Conservation (phyloP, 2,888 invertebrate genomes). For the Ectobius pallidus region DNA sequence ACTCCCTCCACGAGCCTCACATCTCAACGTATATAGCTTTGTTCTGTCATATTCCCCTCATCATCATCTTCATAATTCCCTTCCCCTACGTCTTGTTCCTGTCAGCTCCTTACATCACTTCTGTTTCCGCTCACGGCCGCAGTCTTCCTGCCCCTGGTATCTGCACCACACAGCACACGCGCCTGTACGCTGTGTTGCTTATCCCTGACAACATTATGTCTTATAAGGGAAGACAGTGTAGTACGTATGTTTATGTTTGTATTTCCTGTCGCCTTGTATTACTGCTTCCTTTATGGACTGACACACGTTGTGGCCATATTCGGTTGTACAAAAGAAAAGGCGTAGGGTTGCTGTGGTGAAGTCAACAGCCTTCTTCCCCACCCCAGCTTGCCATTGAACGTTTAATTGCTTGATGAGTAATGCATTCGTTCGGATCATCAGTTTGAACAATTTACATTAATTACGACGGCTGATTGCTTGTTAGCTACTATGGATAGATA, state of each 20-base stretch:
- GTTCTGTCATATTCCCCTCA: constrained; percentile 9
- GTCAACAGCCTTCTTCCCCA: background rate
- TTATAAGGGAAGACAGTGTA: background rate
- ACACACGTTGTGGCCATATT: background rate
- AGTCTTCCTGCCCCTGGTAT: constrained; percentile 16
- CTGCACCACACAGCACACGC: background rate
- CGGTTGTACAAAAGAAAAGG: background rate
- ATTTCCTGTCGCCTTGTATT: too few relatives aligned
- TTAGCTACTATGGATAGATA: too few relatives aligned
- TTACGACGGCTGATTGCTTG: too few relatives aligned
- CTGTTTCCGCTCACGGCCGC: background rate
- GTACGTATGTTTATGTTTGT: too few relatives aligned
- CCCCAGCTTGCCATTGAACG: background rate
- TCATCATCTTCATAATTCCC: background rate
- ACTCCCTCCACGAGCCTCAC: background rate
- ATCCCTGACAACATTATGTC: background rate
- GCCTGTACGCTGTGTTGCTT: background rate
- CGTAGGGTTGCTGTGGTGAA: too few relatives aligned
- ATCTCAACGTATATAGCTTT: background rate
- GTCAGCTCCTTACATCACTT: background rate
- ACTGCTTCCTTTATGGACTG: background rate
- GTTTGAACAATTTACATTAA: too few relatives aligned
- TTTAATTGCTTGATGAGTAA: background rate
- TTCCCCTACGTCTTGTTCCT: background rate
- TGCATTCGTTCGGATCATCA: too few relatives aligned